phyloP scores from a whole-genome alignment of 2,797 vertebrate species.

The Limosa lapponica region DNA sequence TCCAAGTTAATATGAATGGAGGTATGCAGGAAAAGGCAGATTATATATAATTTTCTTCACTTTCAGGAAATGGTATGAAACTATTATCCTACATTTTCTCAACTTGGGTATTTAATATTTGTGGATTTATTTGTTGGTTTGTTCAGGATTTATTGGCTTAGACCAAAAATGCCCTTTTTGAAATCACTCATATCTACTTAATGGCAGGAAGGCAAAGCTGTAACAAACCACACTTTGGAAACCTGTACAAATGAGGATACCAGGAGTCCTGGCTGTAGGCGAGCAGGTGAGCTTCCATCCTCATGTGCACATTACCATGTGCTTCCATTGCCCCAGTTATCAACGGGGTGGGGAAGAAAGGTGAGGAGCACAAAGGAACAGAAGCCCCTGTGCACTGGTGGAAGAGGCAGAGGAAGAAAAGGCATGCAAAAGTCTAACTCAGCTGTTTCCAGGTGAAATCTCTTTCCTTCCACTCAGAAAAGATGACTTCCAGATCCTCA shows the following conservation, averaged over 20 bases:
- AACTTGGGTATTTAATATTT: neutral
- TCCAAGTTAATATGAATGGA: fast-evolving
- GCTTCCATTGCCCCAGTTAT: neutral
- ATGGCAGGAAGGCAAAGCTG: neutral
- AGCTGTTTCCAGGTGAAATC: neutral
- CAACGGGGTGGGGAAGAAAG: neutral
- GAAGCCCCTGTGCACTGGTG: neutral
- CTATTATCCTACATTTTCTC: neutral
- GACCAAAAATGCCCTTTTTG: neutral
- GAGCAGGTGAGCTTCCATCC: neutral
- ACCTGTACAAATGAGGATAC: neutral
- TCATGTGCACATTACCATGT: fast-evolving
- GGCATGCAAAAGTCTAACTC: neutral
- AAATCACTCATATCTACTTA: neutral
- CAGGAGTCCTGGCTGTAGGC: fast-evolving
- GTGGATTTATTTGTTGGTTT: neutral
- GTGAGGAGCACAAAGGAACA: neutral
- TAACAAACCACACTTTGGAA: neutral
- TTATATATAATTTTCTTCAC: neutral
- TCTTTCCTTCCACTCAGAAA: neutral
- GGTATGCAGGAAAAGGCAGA: neutral
- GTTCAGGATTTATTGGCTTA: neutral
- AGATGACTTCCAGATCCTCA: neutral
- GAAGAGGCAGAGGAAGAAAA: neutral
- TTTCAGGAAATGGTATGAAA: neutral